A percentile compares a stretch with the other conserved stretches of the same genome.
Conservation (phyloP, 2,113 vertebrate genomes). For the Pomatostomus ruficeps region DNA sequence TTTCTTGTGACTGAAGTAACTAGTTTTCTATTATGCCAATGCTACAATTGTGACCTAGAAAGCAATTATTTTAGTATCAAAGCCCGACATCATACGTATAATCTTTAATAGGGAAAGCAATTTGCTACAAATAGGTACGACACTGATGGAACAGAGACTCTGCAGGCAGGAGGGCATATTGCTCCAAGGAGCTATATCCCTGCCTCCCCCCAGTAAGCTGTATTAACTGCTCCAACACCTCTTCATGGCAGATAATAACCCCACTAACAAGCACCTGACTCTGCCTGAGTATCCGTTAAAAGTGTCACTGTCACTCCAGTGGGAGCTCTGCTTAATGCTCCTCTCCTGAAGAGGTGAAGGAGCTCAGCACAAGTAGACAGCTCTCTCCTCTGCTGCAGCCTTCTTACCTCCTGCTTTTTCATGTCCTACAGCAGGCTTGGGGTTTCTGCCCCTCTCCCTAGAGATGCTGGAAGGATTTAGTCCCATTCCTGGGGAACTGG, state of each 20-base stretch:
- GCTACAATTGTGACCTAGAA: not conserved
- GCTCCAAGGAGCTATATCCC: not conserved
- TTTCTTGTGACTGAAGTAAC: not conserved
- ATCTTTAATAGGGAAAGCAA: not conserved
- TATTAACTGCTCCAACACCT: not conserved
- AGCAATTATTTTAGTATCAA: not conserved
- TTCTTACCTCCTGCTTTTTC: not conserved
- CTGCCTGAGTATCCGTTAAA: not conserved
- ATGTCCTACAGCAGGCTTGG: accelerated
- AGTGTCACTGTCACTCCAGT: not conserved
- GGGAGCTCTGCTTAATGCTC: not conserved
- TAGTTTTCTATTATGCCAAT: not conserved
- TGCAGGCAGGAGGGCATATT: not conserved
- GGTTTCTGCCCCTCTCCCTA: not conserved
- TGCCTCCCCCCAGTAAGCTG: not conserved
- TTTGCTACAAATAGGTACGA: not conserved
- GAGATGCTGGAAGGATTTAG: accelerated
- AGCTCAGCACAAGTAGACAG: not conserved
- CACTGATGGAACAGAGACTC: not conserved
- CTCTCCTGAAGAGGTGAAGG: not conserved
- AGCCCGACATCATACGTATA: not conserved
- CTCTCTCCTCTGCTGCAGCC: not conserved
- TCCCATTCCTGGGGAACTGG: not conserved
- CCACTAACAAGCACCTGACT: not conserved
- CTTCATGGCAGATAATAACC: not conserved